Conservation (phyloP, 2,888 invertebrate species). For the Zhuqinia jingwanae region DNA sequence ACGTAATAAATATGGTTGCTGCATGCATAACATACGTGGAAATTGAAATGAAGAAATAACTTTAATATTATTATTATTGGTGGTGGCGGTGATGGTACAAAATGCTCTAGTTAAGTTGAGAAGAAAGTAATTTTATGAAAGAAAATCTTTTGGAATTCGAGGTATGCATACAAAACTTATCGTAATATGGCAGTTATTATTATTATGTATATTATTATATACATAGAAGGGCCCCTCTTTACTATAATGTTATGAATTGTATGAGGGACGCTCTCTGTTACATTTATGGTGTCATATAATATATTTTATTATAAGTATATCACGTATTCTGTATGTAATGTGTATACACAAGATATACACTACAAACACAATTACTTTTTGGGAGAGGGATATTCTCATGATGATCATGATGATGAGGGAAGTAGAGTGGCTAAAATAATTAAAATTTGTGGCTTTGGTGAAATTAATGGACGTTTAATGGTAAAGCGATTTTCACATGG, state of each 20-base stretch:
- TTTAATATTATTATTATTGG: conserved; percentile 30
- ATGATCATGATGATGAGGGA: too few relatives aligned
- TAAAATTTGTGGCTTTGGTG: conserved; percentile 79
- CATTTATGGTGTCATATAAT: background rate
- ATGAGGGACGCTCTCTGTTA: background rate
- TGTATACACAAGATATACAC: background rate
- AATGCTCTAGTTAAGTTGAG: background rate
- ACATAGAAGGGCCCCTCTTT: background rate
- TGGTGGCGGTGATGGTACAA: too few relatives aligned
- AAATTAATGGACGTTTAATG: conserved; percentile 78
- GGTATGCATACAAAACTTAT: conserved; percentile 17
- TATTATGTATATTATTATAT: background rate
- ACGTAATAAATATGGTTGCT: conserved; percentile 47
- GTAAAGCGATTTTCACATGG: conserved; percentile 73
- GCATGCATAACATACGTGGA: conserved; percentile 14
- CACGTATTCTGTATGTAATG: too few relatives aligned
- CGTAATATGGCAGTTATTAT: background rate
- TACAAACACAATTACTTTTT: conserved; percentile 59
- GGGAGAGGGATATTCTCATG: conserved; percentile 62
- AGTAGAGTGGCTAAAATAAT: conserved; percentile 76
- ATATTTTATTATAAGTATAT: too few relatives aligned
- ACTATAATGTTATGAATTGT: conserved; percentile 6
- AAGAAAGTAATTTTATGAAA: conserved; percentile 62
- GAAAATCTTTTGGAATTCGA: conserved; percentile 52
- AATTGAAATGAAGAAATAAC: conserved; percentile 55